phyloP scores from a whole-genome alignment of 2,113 vertebrate genomes.

The Apeltes quadracus region DNA sequence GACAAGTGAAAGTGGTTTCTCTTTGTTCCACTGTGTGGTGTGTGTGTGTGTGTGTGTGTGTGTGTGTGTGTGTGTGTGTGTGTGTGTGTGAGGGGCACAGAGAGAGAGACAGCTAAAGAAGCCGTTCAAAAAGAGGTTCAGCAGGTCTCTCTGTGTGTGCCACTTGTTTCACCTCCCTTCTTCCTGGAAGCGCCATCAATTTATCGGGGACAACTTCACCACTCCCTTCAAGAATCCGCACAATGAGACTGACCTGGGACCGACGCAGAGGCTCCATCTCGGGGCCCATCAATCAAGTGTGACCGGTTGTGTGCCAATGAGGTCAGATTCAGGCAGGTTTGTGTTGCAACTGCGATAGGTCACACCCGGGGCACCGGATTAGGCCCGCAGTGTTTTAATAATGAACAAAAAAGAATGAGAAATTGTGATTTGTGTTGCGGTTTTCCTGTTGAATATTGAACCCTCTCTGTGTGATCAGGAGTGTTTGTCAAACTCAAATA shows the following conservation, averaged over 20 bases:
- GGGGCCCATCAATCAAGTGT: constrained; percentile 75
- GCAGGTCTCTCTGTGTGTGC: constrained; percentile 55
- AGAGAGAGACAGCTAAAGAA: constrained; percentile 21
- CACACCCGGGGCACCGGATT: constrained; percentile 64
- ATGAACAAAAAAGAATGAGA: not conserved
- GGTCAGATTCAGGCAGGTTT: constrained; percentile 66
- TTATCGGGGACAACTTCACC: constrained; percentile 73
- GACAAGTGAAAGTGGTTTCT: constrained; percentile 80
- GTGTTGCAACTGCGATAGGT: constrained; percentile 68
- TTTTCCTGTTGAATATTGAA: constrained; percentile 61
- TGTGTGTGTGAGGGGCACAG: not conserved
- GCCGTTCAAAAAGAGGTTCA: constrained; percentile 45
- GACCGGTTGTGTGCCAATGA: constrained; percentile 59
- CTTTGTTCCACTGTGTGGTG: constrained; percentile 70
- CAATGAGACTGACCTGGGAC: constrained; percentile 76
- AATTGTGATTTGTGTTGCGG: constrained; percentile 28
- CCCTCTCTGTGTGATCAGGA: constrained; percentile 64
- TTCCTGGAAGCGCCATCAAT: constrained; percentile 75
- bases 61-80: constrained; percentile 18
- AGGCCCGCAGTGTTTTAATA: constrained; percentile 47
- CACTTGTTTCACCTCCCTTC: constrained; percentile 53
- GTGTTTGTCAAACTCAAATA: constrained; percentile 76
- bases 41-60: constrained; percentile 31
- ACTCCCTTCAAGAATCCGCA: constrained; percentile 78
- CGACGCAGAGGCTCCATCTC: constrained; percentile 73